Percentiles rank a stretch among this genome's conserved stretches.
Conservation (phyloP, 2,888 invertebrate species). For the Myopa tessellatipennis region DNA sequence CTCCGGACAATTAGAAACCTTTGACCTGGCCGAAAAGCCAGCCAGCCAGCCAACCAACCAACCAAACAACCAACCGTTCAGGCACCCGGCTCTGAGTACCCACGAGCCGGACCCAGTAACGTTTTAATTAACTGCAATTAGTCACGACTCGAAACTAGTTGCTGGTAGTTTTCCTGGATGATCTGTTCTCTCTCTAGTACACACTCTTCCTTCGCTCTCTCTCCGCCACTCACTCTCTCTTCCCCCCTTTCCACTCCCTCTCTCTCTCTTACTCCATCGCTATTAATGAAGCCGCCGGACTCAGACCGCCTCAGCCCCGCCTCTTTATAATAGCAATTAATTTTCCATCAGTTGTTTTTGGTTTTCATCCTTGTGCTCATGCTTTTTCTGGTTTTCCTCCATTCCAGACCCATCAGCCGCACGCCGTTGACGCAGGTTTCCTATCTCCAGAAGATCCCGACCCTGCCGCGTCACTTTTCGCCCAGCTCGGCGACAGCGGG, state of each 20-base stretch:
- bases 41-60: neutral
- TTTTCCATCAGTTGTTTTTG: slow-evolving; percentile 37
- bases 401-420: slow-evolving; percentile 65
- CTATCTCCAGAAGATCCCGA: slow-evolving; percentile 66
- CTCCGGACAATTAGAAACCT: slow-evolving; percentile 20
- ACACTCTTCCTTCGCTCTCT: neutral
- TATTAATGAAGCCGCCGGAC: too few species aligned
- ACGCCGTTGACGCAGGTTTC: slow-evolving; percentile 65
- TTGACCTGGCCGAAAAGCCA: slow-evolving; percentile 27
- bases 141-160: slow-evolving; percentile 49
- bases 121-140: slow-evolving; percentile 62
- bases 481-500: slow-evolving; percentile 48
- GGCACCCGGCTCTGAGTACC: neutral
- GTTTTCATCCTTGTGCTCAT: slow-evolving; percentile 20
- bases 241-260: too few species aligned
- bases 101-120: slow-evolving; percentile 43
- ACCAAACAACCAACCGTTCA: too few species aligned
- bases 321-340: slow-evolving; percentile 50
- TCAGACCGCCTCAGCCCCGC: slow-evolving; percentile 13
- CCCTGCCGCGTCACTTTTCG: slow-evolving; percentile 65
- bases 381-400: slow-evolving; percentile 8
- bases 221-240: neutral
- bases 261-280: too few species aligned
- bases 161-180: too few species aligned
- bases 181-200: too few species aligned